phyloP scores from a whole-genome alignment of 2,797 vertebrate genomes.

The Pteronotus mesoamericanus region DNA sequence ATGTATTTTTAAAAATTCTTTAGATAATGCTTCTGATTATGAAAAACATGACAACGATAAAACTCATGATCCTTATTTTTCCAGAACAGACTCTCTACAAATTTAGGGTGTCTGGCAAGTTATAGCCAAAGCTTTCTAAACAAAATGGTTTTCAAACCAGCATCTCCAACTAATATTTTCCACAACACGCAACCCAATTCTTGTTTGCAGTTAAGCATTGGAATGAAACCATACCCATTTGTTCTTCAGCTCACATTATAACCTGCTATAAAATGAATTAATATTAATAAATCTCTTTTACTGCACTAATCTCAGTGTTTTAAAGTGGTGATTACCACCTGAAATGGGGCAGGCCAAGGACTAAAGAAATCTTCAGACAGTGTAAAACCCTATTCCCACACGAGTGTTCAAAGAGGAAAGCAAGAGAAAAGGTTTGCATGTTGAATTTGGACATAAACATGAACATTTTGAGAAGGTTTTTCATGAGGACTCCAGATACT shows the following conservation, averaged over 20 bases:
- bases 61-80: slow-evolving; percentile 36
- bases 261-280: slow-evolving; percentile 72
- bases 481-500: slow-evolving; percentile 44
- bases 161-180: slow-evolving; percentile 66
- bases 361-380: slow-evolving; percentile 42
- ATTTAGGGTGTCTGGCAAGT: slow-evolving; percentile 44
- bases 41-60: slow-evolving; percentile 48
- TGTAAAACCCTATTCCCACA: not conserved
- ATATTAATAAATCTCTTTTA: slow-evolving; percentile 75
- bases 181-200: slow-evolving; percentile 52
- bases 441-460: slow-evolving; percentile 2
- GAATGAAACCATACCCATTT: slow-evolving; percentile 67
- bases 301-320: slow-evolving; percentile 51
- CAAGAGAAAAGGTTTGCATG: not conserved
- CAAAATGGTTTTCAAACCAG: slow-evolving; percentile 70
- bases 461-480: slow-evolving; percentile 34
- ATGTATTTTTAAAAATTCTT: slow-evolving; percentile 41
- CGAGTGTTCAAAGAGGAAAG: not conserved
- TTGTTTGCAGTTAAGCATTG: slow-evolving; percentile 47
- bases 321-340: slow-evolving; percentile 67
- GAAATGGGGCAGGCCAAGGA: slow-evolving; percentile 20
- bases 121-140: slow-evolving; percentile 59
- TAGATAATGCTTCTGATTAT: slow-evolving; percentile 41
- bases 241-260: slow-evolving; percentile 68
- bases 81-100: slow-evolving; percentile 50